Conservation (phyloP, 2,113 vertebrate genomes). For the Aythya baeri region DNA sequence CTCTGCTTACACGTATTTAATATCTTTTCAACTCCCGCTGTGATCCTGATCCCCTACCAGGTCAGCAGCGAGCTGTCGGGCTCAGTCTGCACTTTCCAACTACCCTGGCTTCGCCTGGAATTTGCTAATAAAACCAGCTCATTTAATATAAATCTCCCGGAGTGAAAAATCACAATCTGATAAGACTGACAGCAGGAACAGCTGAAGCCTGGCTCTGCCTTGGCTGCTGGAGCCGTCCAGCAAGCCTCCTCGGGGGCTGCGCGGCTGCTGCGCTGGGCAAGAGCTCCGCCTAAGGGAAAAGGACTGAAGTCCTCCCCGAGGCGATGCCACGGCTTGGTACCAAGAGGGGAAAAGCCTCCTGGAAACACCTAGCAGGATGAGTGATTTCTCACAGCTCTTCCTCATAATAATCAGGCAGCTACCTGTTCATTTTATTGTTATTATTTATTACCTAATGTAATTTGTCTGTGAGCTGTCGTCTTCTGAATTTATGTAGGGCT, state of each 20-base stretch:
- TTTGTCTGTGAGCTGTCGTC: background rate
- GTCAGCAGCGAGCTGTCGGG: background rate
- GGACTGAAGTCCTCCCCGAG: background rate
- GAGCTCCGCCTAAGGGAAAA: slow-evolving; percentile 76
- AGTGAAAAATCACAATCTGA: background rate
- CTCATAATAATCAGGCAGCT: background rate
- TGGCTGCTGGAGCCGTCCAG: background rate
- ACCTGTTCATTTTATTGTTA: background rate
- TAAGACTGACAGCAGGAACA: background rate
- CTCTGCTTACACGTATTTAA: background rate
- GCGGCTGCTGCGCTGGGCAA: slow-evolving; percentile 56
- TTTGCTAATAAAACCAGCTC: background rate
- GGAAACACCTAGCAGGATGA: background rate
- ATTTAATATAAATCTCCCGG: background rate
- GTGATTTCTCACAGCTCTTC: background rate
- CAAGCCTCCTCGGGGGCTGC: background rate
- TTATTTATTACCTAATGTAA: background rate
- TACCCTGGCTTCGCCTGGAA: background rate
- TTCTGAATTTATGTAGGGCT: background rate
- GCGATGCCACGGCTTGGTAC: rapidly evolving
- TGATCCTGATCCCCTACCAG: background rate
- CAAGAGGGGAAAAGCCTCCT: background rate
- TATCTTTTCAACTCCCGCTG: background rate
- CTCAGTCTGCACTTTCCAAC: background rate
- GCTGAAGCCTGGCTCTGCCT: background rate